These are phyloP conservation scores for Protonemura montana DNA, from an alignment of 2,888 invertebrate genomes.

Conservation along the genomic window DNA sequence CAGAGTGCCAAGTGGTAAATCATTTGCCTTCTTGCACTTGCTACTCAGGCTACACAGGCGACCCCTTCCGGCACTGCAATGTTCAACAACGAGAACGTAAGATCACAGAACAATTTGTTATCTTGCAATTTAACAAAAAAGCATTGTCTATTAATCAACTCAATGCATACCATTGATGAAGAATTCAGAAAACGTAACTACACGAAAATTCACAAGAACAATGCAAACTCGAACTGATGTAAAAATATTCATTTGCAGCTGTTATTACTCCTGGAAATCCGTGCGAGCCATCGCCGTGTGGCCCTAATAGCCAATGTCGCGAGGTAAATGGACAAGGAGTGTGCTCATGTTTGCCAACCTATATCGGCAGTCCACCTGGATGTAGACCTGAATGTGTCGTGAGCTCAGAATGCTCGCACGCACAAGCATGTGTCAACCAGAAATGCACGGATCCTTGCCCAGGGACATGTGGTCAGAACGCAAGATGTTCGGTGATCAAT, in stretches of 20 bases:
- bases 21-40: slow-evolving; percentile 66
- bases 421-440: slow-evolving; percentile 71
- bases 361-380: slow-evolving; percentile 70
- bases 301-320: slow-evolving; percentile 81
- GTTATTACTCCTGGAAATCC: slow-evolving; percentile 56
- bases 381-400: slow-evolving; percentile 77
- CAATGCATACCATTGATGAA: too few relatives aligned
- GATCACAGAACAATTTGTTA: background rate
- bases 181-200: too few relatives aligned
- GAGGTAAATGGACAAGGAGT: slow-evolving; percentile 74
- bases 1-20: slow-evolving; percentile 57
- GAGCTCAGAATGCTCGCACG: slow-evolving; percentile 73
- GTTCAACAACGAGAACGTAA: slow-evolving; percentile 46
- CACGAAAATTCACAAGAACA: too few relatives aligned
- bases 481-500: slow-evolving; percentile 75
- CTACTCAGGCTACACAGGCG: slow-evolving; percentile 71
- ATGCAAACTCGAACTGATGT: background rate
- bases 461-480: slow-evolving; percentile 75
- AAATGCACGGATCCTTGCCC: slow-evolving; percentile 78
- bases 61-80: slow-evolving; percentile 58
- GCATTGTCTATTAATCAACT: too few relatives aligned
- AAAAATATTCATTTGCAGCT: background rate
- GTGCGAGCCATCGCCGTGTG: slow-evolving; percentile 77
- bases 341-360: slow-evolving; percentile 73
- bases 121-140: too few relatives aligned